These are phyloP conservation scores for Hyla sarda DNA, from an alignment of 2,113 vertebrate genomes.

Conservation along the genomic window DNA sequence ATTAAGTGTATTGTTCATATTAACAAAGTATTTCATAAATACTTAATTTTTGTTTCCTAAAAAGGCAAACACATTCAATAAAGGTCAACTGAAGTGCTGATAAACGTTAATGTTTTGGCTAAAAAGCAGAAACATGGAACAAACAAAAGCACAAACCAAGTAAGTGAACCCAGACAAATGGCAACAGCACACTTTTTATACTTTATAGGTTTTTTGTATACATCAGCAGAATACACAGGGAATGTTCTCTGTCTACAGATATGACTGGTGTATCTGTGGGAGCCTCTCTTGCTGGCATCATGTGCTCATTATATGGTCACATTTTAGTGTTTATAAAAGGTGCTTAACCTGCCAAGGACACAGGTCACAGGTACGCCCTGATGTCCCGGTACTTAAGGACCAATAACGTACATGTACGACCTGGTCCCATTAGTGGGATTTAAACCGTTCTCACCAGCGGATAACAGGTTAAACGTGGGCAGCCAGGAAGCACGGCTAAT, in stretches of 20 bases:
- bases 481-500: too few species aligned
- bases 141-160: background rate
- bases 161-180: background rate
- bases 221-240: too few species aligned
- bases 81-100: background rate
- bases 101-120: background rate
- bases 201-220: background rate
- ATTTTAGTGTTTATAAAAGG: background rate
- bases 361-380: too few species aligned
- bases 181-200: background rate
- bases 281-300: background rate
- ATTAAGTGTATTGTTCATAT: background rate
- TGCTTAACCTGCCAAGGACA: too few species aligned
- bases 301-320: background rate
- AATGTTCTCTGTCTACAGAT: background rate
- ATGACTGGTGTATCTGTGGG: background rate
- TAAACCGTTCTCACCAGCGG: too few species aligned
- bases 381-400: too few species aligned
- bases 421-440: too few species aligned
- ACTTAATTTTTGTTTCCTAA: slow-evolving; percentile 20
- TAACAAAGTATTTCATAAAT: slow-evolving; percentile 13
- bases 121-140: background rate
- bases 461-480: too few species aligned
- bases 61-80: slow-evolving; percentile 1
- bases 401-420: too few species aligned